phyloP scores from a whole-genome alignment of 2,888 invertebrate genomes.

The Heteromurus nitidus region DNA sequence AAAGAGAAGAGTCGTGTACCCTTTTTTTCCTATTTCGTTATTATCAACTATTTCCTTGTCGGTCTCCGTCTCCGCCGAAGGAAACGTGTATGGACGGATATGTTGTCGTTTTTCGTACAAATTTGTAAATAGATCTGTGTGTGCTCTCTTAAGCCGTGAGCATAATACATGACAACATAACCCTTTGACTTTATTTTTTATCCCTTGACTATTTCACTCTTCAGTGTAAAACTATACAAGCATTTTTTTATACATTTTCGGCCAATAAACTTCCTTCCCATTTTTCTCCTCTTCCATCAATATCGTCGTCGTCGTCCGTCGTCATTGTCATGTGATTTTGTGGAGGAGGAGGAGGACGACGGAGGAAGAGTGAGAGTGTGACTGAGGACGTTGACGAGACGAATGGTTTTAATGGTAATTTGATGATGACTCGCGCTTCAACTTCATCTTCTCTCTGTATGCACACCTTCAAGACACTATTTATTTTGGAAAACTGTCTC shows the following conservation, averaged over 20 bases:
- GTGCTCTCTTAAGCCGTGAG: no score
- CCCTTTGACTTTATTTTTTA: background rate
- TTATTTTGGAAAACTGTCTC: no score
- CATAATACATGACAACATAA: background rate
- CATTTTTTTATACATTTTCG: no score
- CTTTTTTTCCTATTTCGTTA: background rate
- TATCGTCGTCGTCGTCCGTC: background rate
- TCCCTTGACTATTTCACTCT: background rate
- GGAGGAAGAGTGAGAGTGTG: background rate
- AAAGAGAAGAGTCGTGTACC: background rate
- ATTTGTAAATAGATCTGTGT: no score
- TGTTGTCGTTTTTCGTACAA: no score
- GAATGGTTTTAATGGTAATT: constrained; percentile 35
- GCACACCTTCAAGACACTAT: background rate
- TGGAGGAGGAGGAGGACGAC: background rate
- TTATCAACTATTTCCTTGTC: no score
- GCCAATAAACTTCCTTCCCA: no score
- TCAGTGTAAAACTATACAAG: background rate
- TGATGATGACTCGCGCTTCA: constrained; percentile 15
- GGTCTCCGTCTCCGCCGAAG: no score
- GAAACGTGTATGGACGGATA: no score
- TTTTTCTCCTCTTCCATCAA: no score
- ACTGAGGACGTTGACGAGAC: no score
- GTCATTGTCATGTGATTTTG: constrained; percentile 22
- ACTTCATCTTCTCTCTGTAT: background rate